phyloP scores from a whole-genome alignment of 2,797 vertebrate genomes.

The Siniperca obscura region DNA sequence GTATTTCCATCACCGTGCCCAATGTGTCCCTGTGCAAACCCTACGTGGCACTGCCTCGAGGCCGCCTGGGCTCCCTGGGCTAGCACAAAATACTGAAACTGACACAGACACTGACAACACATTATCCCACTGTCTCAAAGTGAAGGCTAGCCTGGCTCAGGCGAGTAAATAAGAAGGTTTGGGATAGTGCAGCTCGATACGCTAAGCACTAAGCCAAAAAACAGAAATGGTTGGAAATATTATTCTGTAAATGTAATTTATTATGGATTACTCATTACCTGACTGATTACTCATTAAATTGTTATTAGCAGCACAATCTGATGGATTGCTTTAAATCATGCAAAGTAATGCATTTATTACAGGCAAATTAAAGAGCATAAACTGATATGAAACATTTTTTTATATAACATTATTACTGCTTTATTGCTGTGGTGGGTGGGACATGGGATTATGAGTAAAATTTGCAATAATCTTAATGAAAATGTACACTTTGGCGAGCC shows the following conservation, averaged over 20 bases:
- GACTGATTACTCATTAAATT: slow-evolving; percentile 34
- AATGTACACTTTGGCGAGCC: neutral
- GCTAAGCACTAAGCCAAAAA: slow-evolving; percentile 35
- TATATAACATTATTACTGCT: neutral
- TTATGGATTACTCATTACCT: slow-evolving; percentile 56
- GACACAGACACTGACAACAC: slow-evolving; percentile 66
- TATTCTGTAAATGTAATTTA: slow-evolving; percentile 54
- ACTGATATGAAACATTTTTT: neutral
- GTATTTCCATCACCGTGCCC: slow-evolving; percentile 67
- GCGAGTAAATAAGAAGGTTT: slow-evolving; percentile 45
- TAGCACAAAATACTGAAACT: slow-evolving; percentile 62
- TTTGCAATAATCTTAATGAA: slow-evolving; percentile 24
- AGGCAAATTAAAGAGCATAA: slow-evolving; percentile 2
- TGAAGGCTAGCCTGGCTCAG: slow-evolving; percentile 45
- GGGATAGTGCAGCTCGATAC: slow-evolving; percentile 30
- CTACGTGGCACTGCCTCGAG: slow-evolving; percentile 66
- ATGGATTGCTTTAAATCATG: slow-evolving; percentile 33
- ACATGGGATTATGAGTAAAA: neutral
- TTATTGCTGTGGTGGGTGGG: slow-evolving; percentile 5
- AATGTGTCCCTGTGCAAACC: slow-evolving; percentile 71
- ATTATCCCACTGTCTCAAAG: slow-evolving; percentile 64
- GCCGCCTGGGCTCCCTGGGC: slow-evolving; percentile 58
- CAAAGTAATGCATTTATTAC: slow-evolving; percentile 27
- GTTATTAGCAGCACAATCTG: slow-evolving; percentile 34
- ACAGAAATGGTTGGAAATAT: slow-evolving; percentile 45